Conservation (phyloP, 2,888 invertebrate genomes). For the Balanococcus diminutus region DNA sequence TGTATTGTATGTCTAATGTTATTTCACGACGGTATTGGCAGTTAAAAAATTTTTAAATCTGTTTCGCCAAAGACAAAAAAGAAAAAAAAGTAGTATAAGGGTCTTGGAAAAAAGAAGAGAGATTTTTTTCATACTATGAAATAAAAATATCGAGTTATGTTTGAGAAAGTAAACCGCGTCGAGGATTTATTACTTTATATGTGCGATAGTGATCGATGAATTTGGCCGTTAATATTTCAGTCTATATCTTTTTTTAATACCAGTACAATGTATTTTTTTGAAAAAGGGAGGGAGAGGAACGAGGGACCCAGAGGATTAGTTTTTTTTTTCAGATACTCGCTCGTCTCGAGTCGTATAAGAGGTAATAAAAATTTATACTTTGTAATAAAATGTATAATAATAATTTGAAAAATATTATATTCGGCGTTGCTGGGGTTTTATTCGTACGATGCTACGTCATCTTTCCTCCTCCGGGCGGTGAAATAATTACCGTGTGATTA, state of each 20-base stretch:
- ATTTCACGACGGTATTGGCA: slow-evolving; percentile 2
- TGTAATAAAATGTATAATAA: slow-evolving; percentile 26
- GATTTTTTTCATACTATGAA: not conserved
- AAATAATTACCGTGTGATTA: slow-evolving; percentile 16
- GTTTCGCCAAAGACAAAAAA: not conserved
- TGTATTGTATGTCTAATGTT: slow-evolving; percentile 24
- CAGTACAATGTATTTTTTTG: not conserved
- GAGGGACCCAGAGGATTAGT: not conserved
- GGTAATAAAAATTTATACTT: slow-evolving; percentile 30
- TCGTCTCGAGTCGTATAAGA: not conserved
- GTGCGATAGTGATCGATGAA: not conserved
- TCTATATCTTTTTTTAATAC: not conserved
- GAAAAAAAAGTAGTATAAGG: not conserved
- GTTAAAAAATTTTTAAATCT: slow-evolving; percentile 8
- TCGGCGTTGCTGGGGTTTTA: not conserved
- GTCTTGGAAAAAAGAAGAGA: not conserved
- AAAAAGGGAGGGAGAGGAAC: not conserved
- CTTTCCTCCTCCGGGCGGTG: not conserved
- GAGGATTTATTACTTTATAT: not conserved
- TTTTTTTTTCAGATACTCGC: not conserved
- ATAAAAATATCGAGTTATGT: not conserved
- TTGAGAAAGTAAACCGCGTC: not conserved
- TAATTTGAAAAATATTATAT: not conserved
- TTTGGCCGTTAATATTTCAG: slow-evolving; percentile 34
- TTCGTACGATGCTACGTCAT: not conserved